Evolutionary conservation across 1,140 invertebrate species (phyloP), one percentile per base, ranked within the genome.

Genomic region (Odontomachus brunneus): DNA sequence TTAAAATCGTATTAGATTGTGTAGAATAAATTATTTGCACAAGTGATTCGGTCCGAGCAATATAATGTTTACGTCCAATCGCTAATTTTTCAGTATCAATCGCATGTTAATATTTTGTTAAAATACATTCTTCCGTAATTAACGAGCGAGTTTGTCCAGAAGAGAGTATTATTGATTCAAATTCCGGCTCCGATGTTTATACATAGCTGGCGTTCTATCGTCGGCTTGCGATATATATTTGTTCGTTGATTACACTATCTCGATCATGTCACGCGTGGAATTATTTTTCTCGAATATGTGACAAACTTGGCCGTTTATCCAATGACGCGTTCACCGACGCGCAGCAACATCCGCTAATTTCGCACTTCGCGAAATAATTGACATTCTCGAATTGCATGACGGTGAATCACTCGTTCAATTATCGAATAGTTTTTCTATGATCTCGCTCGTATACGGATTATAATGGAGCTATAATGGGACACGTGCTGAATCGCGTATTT

Each of bases 401-500:
- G 51, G 53, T 66, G 82, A 84, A 19, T 76, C 72, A 76, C 33
- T 22, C 29, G 24, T 2, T 44, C 48, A 38, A 80, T 76, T 66
- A 66, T 71, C 44, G n/a, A 29, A 11, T 3, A 24, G 44, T 57
- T 33, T 53, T 51, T 63, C 55, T 26, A 38, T 24, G 14, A 44
- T 55, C 76, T 73, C 53, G 65, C 57, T 26, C 24, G 29, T 33
- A 33, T 5, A 33, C 29, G 51, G 33, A 48, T 59, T 80, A 69
- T 51, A 44, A 55, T 49, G 29, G 38, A 44, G 60, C 11, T 12
- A 44, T 26, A 48, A 71, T 44, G 53, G n/a, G 11, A 9, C 33
- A 17, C 65, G 33, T 57, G 75, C 75, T 80, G 75, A 80, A 80
- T 80, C 75, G 71, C 14, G 38, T 51, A 51, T 76, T 66, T 22